These are phyloP conservation scores for Drosophila melanocephala DNA, from an alignment of 2,888 invertebrate genomes.

Conservation along the genomic window DNA sequence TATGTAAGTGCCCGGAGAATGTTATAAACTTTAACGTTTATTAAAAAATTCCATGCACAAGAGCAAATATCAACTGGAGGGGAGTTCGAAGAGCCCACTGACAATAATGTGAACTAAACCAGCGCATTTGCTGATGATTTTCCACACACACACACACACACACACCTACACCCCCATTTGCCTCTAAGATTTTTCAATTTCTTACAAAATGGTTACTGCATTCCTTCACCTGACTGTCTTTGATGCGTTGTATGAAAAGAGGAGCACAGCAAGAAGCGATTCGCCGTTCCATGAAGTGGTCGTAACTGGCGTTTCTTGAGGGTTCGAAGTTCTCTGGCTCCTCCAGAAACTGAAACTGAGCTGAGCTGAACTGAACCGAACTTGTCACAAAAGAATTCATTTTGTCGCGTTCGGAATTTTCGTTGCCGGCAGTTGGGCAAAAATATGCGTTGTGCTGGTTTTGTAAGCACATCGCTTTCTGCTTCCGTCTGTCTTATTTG, in stretches of 20 bases:
- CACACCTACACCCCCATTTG: neutral
- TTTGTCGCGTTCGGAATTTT: slow-evolving; percentile 77
- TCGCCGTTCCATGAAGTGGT: slow-evolving; percentile 58
- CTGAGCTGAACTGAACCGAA: slow-evolving; percentile 56
- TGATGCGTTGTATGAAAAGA: slow-evolving; percentile 58
- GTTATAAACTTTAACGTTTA: slow-evolving; percentile 81
- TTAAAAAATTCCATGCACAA: slow-evolving; percentile 76
- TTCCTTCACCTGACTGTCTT: slow-evolving; percentile 81
- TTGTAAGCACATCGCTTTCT: slow-evolving; percentile 49
- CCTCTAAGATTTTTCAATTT: slow-evolving; percentile 74
- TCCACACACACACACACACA: slow-evolving; percentile 6
- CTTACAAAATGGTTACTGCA: slow-evolving; percentile 75
- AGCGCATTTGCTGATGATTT: slow-evolving; percentile 75
- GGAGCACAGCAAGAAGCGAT: slow-evolving; percentile 16
- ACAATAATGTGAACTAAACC: slow-evolving; percentile 79
- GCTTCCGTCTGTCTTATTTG: slow-evolving; percentile 14
- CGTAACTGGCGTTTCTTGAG: slow-evolving; percentile 39
- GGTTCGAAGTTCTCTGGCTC: slow-evolving; percentile 19
- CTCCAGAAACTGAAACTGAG: slow-evolving; percentile 11
- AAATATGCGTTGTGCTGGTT: slow-evolving; percentile 63
- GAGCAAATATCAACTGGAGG: slow-evolving; percentile 44
- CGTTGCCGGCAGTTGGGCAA: slow-evolving; percentile 37
- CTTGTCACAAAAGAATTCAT: slow-evolving; percentile 82
- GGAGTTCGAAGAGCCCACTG: slow-evolving; percentile 15
- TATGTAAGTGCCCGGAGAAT: slow-evolving; percentile 62